Conservation (phyloP, 2,113 vertebrate species). For the Orycteropus afer region DNA sequence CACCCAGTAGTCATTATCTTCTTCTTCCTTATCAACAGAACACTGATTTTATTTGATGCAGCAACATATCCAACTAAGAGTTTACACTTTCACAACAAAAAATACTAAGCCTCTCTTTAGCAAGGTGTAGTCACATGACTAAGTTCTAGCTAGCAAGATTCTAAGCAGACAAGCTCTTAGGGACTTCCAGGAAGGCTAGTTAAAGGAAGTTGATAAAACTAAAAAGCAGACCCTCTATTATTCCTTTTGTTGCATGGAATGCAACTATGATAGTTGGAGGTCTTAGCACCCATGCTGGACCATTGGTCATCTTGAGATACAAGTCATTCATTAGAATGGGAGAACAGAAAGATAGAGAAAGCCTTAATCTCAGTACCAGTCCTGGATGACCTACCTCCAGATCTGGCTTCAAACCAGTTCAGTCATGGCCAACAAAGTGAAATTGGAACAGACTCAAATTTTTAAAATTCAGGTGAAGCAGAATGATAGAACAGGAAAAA, state of each 20-base stretch:
- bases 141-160: neutral
- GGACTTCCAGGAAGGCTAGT: neutral
- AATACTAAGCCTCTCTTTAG: neutral
- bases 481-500: no score
- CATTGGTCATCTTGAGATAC: neutral
- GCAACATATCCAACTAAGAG: neutral
- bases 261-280: neutral
- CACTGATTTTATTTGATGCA: neutral
- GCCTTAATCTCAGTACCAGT: neutral
- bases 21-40: neutral
- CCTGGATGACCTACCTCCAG: neutral
- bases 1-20: neutral
- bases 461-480: no score
- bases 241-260: neutral
- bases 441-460: no score
- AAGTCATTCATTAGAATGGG: neutral
- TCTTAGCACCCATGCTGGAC: neutral
- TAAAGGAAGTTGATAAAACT: neutral
- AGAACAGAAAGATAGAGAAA: neutral
- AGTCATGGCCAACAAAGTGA: no score
- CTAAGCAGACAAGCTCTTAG: neutral
- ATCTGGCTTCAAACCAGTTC: neutral
- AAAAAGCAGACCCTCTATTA: neutral
- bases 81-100: neutral
- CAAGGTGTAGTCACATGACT: neutral